Evolutionary conservation across 2,113 vertebrate species (phyloP), one percentile per base, ranked within the genome.

Genomic region (Motacilla tschutschensis): DNA sequence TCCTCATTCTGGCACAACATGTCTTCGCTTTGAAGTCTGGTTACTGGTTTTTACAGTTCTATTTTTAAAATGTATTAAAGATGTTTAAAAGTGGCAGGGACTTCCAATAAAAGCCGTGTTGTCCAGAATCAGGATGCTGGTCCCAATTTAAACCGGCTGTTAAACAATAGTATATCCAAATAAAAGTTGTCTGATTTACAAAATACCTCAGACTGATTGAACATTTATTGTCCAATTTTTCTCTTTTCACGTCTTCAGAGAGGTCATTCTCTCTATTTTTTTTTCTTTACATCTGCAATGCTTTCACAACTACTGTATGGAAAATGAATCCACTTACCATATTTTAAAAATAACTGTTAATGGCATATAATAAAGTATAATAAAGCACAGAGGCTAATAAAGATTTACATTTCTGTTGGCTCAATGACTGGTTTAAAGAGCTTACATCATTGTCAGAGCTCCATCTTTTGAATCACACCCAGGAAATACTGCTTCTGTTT

Each of bases 11-110:
- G 93, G 97, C 97, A 92, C 96, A 92, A 95, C 94, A 96, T 91
- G 94, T 92, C 94, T 95, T 94, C 8, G 4, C 97, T 98, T 98
- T 98, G 97, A 98, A 96, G 97, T 98, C 96, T 96, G 94, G 83
- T 95, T 94, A 90, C 95, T 95, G 96, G 78, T 78, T 98, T 98
- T 98, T 98, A 98, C 97, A 96, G 96, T 98, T 97, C 96, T 97
- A 97, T 97, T 97, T 97, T 97, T 95, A 96, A 98, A 97, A 97
- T 96, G 95, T 97, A 97, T 97, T 98, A 97, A 98, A 98, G 96
- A 97, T 96, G 95, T 97, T 98, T 97, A 96, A 97, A 97, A 57
- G 96, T 97, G 95, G 97, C 96, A 97, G 97, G 94, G 95, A 95
- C 92, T 96, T 96, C 97, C 95, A 96, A 97, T 98, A 98, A 98